Conservation (phyloP, 1,140 invertebrate species). For the Tetraneura akinire region DNA sequence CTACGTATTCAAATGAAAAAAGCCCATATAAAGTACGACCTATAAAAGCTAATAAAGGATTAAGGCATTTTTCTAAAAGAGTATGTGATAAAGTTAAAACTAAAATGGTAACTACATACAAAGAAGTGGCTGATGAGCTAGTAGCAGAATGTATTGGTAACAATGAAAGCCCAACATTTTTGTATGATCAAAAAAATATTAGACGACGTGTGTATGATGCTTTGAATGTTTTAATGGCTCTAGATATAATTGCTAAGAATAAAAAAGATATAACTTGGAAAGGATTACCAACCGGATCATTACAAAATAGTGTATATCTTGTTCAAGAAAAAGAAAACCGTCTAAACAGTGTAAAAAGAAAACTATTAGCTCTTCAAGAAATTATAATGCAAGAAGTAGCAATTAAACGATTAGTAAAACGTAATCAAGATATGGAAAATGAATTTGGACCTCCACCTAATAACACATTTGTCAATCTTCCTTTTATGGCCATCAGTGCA, state of each 20-base stretch:
- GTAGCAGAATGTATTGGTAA: conserved; percentile 77
- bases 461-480: conserved; percentile 35
- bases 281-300: conserved; percentile 94
- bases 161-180: conserved; percentile 34
- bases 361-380: conserved; percentile 93
- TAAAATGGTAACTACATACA: conserved; percentile 91
- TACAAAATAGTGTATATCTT: conserved; percentile 88
- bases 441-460: conserved; percentile 42
- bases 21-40: conserved; percentile 41
- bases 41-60: conserved; percentile 88
- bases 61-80: conserved; percentile 99
- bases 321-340: conserved; percentile 88
- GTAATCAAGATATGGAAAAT: conserved; percentile 25
- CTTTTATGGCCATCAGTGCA: conserved; percentile 39
- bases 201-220: conserved; percentile 98
- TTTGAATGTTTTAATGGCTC: conserved; percentile 98
- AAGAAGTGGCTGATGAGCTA: conserved; percentile 97
- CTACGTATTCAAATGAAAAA: conserved; percentile 23
- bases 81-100: conserved; percentile 99
- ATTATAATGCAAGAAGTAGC: conserved; percentile 75
- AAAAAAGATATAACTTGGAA: conserved; percentile 99
- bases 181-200: conserved; percentile 99
- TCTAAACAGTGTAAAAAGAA: conserved; percentile 86
- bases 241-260: conserved; percentile 99
- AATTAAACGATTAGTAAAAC: conserved; percentile 36